Evolutionary conservation across 2,797 vertebrate species (phyloP).

Genomic region (Megalops cyprinoides): DNA sequence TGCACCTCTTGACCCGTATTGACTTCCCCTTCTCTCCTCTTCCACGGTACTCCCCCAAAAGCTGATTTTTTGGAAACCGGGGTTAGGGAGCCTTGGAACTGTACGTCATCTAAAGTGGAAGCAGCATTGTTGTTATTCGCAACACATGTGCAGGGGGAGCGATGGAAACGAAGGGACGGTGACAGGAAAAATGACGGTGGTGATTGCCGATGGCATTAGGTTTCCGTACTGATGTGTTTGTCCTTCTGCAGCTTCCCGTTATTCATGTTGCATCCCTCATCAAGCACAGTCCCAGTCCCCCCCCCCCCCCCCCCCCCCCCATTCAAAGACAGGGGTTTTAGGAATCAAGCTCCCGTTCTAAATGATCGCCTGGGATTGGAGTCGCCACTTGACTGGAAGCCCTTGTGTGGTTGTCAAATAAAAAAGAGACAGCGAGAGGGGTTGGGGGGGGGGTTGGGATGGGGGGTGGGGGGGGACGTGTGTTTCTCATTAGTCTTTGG

Average conservation of each 20-base stretch:
- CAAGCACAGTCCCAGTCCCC: too few species aligned
- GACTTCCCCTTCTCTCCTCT: not conserved
- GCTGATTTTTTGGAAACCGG: not conserved
- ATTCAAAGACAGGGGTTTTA: not conserved
- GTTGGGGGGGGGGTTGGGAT: not conserved
- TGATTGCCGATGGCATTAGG: not conserved
- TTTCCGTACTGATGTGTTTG: not conserved
- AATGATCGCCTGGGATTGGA: not conserved
- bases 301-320: not conserved
- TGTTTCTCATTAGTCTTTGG: not conserved
- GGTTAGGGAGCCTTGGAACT: not conserved
- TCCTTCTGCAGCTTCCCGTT: not conserved
- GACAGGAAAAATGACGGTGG: not conserved
- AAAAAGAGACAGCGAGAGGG: not conserved
- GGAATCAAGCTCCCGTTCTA: not conserved
- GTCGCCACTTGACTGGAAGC: not conserved
- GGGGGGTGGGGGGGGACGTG: not conserved
- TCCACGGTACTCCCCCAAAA: not conserved
- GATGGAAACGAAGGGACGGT: not conserved
- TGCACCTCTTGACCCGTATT: too few species aligned
- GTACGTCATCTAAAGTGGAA: constrained; percentile 9
- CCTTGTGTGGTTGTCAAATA: not conserved
- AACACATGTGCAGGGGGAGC: not conserved
- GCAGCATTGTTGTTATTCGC: constrained; percentile 8
- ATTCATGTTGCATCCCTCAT: too few species aligned